Percentiles rank a stretch among this genome's conserved stretches.
Evolutionary conservation across 2,797 vertebrate genomes (phyloP).

Genomic region (Lagodon rhomboides): DNA sequence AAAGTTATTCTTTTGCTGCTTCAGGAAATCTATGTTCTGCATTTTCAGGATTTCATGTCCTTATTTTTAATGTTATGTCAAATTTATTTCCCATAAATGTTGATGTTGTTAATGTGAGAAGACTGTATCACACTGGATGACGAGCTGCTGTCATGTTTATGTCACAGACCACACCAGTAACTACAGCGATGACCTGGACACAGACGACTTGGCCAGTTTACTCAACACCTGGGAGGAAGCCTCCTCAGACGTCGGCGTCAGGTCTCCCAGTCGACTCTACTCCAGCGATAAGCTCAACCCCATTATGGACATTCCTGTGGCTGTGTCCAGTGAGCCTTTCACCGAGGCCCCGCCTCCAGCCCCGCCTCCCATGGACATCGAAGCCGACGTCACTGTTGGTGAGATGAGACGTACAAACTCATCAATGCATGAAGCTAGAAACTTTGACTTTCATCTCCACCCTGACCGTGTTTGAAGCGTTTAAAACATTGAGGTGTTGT

Average conservation of each 20-base stretch:
- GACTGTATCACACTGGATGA: not conserved
- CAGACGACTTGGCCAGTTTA: constrained; percentile 92
- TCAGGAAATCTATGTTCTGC: not conserved
- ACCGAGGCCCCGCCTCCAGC: constrained; percentile 59
- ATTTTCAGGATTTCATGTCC: not conserved
- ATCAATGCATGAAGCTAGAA: not conserved
- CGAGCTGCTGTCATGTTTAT: not conserved
- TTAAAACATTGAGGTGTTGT: not conserved
- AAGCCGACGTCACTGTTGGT: constrained; percentile 94
- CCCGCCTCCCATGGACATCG: constrained; percentile 89
- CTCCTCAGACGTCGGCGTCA: constrained; percentile 86
- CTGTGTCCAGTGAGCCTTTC: constrained; percentile 54
- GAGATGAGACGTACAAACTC: not conserved
- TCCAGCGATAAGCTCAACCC: constrained; percentile 52
- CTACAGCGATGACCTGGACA: constrained; percentile 93
- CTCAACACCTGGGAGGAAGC: constrained; percentile 94
- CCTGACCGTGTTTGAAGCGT: not conserved
- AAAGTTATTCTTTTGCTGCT: too few relatives aligned
- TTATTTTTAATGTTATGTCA: not conserved
- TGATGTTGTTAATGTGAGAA: not conserved
- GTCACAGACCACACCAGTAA: constrained; percentile 90
- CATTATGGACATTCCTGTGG: constrained; percentile 31
- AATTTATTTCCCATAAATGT: not conserved
- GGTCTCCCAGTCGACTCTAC: constrained; percentile 67
- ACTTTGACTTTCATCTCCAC: not conserved